Evolutionary conservation across 2,113 vertebrate species (phyloP).

Genomic region (Paraplagusia blochii): DNA sequence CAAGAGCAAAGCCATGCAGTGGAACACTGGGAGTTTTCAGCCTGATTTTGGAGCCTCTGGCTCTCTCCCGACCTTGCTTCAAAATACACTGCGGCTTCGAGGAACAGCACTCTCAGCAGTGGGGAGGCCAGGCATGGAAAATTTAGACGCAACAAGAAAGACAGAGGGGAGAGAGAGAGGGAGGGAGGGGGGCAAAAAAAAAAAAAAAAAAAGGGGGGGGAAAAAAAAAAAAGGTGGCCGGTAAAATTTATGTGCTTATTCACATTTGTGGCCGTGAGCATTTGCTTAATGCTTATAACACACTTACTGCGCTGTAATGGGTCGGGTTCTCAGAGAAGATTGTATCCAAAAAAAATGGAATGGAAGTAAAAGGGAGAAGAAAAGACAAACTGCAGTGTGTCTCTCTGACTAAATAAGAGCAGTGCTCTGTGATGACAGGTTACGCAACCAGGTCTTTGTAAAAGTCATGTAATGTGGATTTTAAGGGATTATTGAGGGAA

Average conservation of each 20-base stretch:
- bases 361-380: conserved; percentile 3
- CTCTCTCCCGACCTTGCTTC: conserved; percentile 74
- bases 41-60: conserved; percentile 71
- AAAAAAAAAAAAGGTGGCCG: conserved; percentile 28
- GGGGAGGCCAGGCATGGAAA: conserved; percentile 76
- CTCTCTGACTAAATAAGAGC: conserved; percentile 36
- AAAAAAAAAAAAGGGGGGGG: conserved; percentile 15
- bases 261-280: conserved; percentile 64
- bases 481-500: not conserved
- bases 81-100: conserved; percentile 80
- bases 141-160: conserved; percentile 72
- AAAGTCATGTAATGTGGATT: conserved; percentile 6
- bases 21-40: conserved; percentile 74
- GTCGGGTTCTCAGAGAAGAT: conserved; percentile 23
- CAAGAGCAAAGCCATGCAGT: conserved; percentile 71
- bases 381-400: conserved; percentile 34
- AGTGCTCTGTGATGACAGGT: conserved; percentile 33
- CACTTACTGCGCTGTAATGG: conserved; percentile 41
- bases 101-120: conserved; percentile 82
- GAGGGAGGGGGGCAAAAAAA: conserved; percentile 16
- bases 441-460: conserved; percentile 15
- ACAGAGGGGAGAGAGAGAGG: conserved; percentile 10
- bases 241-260: conserved; percentile 69
- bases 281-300: conserved; percentile 75
- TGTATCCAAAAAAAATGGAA: conserved; percentile 32